Base-by-base conservation (phyloP, 2,113 vertebrate genomes). In the Ailurus styani region DNA sequence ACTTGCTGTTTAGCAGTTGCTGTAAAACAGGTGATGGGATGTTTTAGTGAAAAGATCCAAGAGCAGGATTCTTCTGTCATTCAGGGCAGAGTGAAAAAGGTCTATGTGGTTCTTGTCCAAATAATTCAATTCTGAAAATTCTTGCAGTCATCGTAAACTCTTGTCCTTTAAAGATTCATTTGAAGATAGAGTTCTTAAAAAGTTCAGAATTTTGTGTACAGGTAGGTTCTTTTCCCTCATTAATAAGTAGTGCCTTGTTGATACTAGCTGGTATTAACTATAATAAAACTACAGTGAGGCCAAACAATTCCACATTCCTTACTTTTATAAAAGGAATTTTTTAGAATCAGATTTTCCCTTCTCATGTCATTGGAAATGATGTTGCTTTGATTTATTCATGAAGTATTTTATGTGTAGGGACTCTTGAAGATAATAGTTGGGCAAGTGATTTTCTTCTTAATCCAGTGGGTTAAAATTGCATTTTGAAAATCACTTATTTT, bases 401-500 rank as follows among this genome's bases (percentile, higher is more conserved):
- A 77, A 78, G 15, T 70, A 45, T 78, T 95, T 93, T 93, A 93
- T 73, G n/a, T 78, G 2, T 70, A 92, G 91, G 66, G 31, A 72
- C 27, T 87, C 11, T 70, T 60, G 15, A 90, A 81, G 50, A 20
- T 72, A 85, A 82, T 68, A 37, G 37, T 89, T 83, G 72, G 82
- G 34, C 81, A 82, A 70, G 11, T 81, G 68, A 31, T 45, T 85
- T 72, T 97, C 52, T 64, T 82, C 87, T 89, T 79, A 79, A 85
- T 17, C 8, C 78, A 57, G 13, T 87, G 94, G 86, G 23, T 90
- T 85, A 72, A 91, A 75, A 52, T 86, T 91, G 62, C n/a, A 72
- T 42, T 98, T 95, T 97, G 94, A 96, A 95, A 83, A 84, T 81
- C 31, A 37, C 62, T 86, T 81, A 31, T 7, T 90, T 96, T 96